Conservation (phyloP, 2,888 invertebrate genomes). For the Gastracanthus pulcherrimus region DNA sequence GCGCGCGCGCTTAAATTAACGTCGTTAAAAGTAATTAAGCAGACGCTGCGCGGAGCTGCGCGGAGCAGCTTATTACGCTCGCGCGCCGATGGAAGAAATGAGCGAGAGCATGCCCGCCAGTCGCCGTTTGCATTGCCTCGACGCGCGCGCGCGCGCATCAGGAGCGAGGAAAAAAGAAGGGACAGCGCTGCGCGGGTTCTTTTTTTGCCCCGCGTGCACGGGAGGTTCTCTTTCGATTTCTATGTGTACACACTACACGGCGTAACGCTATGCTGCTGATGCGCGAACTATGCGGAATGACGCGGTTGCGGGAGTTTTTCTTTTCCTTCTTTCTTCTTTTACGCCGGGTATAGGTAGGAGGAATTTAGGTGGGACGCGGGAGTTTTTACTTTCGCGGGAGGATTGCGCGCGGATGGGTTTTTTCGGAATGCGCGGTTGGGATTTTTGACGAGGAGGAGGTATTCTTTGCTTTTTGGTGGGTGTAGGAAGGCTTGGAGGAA, state of each 20-base stretch:
- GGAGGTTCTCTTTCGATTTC: neutral
- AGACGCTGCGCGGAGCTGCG: neutral
- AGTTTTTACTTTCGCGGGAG: no score
- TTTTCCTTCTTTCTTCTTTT: no score
- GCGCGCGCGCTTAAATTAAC: slow-evolving; percentile 55
- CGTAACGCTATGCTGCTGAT: neutral
- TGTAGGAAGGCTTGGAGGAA: no score
- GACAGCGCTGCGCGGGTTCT: no score
- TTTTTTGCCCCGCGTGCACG: neutral
- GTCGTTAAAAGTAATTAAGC: slow-evolving; percentile 63
- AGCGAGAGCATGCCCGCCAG: neutral
- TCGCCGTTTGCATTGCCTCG: no score
- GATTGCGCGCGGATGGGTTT: no score
- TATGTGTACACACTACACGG: neutral
- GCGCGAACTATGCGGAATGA: neutral
- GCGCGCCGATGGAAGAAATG: neutral
- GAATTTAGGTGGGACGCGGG: no score
- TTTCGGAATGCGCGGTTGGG: no score
- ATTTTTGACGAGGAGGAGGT: no score
- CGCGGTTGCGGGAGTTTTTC: neutral
- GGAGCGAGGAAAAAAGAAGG: neutral
- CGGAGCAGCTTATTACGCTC: slow-evolving; percentile 12
- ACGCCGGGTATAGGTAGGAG: no score
- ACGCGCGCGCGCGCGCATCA: neutral
- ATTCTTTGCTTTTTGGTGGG: no score